These are phyloP conservation scores for Fragum whitleyi DNA, from an alignment of 2,888 invertebrate species.

Conservation along the genomic window DNA sequence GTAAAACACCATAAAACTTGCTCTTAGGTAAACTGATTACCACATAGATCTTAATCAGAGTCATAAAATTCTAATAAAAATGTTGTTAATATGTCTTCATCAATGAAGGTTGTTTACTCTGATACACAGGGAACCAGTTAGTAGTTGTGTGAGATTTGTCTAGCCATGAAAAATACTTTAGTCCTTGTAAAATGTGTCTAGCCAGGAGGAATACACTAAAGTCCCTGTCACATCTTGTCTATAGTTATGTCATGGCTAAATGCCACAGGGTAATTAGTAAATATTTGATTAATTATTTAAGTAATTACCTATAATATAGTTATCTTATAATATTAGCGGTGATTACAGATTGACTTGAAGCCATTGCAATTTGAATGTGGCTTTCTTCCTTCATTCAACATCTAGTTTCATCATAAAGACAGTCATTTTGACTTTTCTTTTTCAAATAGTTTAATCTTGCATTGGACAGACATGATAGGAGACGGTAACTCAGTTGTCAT, in stretches of 20 bases:
- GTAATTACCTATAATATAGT: neutral
- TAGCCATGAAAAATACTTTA: no score
- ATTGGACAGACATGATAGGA: no score
- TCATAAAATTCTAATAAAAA: conserved; percentile 19
- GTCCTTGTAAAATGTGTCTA: conserved; percentile 24
- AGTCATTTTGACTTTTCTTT: no score
- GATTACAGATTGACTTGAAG: neutral
- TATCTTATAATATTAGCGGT: neutral
- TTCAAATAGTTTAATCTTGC: no score
- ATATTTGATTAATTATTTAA: conserved; percentile 13
- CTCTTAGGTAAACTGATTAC: conserved; percentile 30
- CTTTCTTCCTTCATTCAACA: no score
- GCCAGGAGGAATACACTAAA: conserved; percentile 15
- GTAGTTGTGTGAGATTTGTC: conserved; percentile 10
- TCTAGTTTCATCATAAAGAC: no score
- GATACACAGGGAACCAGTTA: conserved; percentile 1
- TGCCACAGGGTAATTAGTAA: conserved; percentile 4
- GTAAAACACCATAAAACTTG: conserved; percentile 7
- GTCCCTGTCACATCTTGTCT: conserved; percentile 5
- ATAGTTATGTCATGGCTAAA: neutral
- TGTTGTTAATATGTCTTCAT: conserved; percentile 18
- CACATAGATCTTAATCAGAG: conserved; percentile 28
- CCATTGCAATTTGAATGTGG: neutral
- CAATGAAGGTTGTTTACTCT: neutral
- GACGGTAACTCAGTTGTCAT: no score